Evolutionary conservation across 2,888 invertebrate genomes (phyloP), one percentile per base, ranked within the genome.

Genomic region (Magallana nippona): DNA sequence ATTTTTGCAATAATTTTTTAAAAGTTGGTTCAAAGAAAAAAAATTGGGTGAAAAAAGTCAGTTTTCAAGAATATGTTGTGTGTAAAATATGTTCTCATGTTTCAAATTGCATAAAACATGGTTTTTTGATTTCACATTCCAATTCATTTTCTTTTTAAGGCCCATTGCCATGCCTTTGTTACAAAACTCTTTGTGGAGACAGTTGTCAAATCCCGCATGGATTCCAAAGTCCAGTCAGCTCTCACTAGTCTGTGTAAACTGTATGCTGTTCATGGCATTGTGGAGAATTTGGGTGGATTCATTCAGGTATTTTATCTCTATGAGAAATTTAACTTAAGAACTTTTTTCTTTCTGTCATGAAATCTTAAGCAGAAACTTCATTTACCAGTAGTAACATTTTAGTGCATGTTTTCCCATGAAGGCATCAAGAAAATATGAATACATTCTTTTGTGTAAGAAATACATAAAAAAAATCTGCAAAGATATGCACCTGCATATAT

Each of bases 141-240:
- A n/a, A 17, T 60, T 1, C 17, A 60, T n/a, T 60, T 1, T 87
- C 77, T 87, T 82, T 91, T 92, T 22, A 90, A 95, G 96, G 96
- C 97, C 0, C 98, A 98, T 93, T 97, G 97, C 91, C 96, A 98
- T 82, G 96, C 96, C 32, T 97, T 97, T 92, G 94, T 98, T 13
- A 96, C 98, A 2, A 95, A 96, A 77, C 96, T 96, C 5, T 98
- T 96, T 92, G 89, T 92, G 78, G 91, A 92, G 17, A 89, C 89
- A 58, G 88, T 94, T 3, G 80, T 77, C 22, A 82, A 86, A 27
- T 84, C 89, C 90, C 93, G 90, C 8, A 94, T 96, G 1, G 97
- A 97, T 0, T 95, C 95, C 0, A 95, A 95, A 10, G 93, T 98
- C 55, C 95, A 95, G 8, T 92, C 94, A 19, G 97, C 97, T 63